Base-by-base conservation (phyloP, 2,888 invertebrate species). In the Tribolium freemani region DNA sequence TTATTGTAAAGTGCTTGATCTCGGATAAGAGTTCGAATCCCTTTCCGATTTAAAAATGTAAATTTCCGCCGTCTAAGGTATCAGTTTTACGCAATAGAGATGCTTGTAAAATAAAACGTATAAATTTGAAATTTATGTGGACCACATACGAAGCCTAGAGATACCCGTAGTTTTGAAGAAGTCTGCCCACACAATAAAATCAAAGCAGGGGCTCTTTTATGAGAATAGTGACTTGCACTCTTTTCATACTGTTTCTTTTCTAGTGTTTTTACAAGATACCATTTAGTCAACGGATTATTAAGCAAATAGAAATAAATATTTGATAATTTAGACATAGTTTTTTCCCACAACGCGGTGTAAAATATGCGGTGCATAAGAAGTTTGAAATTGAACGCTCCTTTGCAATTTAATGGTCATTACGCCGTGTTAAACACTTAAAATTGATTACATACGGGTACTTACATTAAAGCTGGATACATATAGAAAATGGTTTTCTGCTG, bases 151-250 rank as follows among this genome's bases (percentile, higher is more conserved):
- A 77, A 44, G 83, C 60, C 68, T 50, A 60, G 71, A 72, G 60
- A 64, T 76, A 73, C 77, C 78, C 74, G 75, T 76, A 76, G 78
- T 75, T 76, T 74, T 71, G 63, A 76, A 78, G 76, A 75, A 77
- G 74, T 75, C 79, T 68, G 70, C 83, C 83, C 77, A 82, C 82
- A 80, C 83, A 78, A 79, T 79, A 79, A 79, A 80, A 81, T 80
- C 79, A 76, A 81, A 79, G 80, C 81, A 77, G 77, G 78, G 82
- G 80, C 80, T 79, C 81, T 79, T 81, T 83, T 83, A 81, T 80
- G 71, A 76, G 76, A 77, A 77, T 71, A 78, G 79, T 82, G 81
- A 82, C 81, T 80, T 81, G 80, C 81, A 78, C 73, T 72, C 76
- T 76, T 77, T 75, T 79, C 77, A 76, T 63, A 64, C 71, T 71